Evolutionary conservation across 2,888 invertebrate genomes (phyloP), one percentile per base, ranked within the genome.

Genomic region (Ophonus ardosiacus): DNA sequence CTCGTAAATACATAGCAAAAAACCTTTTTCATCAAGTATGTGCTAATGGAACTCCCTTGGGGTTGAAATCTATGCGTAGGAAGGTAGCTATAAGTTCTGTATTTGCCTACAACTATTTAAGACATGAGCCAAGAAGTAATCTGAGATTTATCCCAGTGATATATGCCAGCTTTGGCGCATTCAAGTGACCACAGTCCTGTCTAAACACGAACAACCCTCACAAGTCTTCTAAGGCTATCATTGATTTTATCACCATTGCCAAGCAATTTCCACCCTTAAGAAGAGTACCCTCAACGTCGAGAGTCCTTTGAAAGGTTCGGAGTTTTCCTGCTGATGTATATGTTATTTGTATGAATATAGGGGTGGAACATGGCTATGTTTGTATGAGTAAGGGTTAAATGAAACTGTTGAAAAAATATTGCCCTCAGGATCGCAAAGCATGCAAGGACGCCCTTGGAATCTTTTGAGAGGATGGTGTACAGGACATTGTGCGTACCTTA

Each of bases 101-200:
- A 15, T 71, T 15, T 43, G 81, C 18, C 24, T 18, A 17, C n/a
- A 81, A 81, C 65, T 81, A 81, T 81, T 63, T 65, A 68, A 81
- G 78, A 78, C 78, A 78, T 78, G 31, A 78, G 15, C 56, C n/a
- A 74, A 81, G 63, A 81, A 81, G 63, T 81, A 81, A 81, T 81
- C 81, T 82, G 51, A 82, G 71, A 82, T 82, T 71, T 82, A 82
- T 57, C 82, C 71, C 0, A 31, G 71, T 59, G 71, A 82, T 82
- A 82, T 82, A 82, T 82, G 59, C 59, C 15, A 38, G 82, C 31
- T 78, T 82, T 71, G 71, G 82, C 51, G 57, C 71, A 82, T 82
- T 82, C 82, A 82, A 82, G 82, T 82, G 82, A 82, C 82, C 82
- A 82, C 82, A 38, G 57, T 82, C 71, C 82, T 82, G 65, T 81